Evolutionary conservation across 2,888 invertebrate genomes (phyloP).

Genomic region (Habrosyne pyritoides): DNA sequence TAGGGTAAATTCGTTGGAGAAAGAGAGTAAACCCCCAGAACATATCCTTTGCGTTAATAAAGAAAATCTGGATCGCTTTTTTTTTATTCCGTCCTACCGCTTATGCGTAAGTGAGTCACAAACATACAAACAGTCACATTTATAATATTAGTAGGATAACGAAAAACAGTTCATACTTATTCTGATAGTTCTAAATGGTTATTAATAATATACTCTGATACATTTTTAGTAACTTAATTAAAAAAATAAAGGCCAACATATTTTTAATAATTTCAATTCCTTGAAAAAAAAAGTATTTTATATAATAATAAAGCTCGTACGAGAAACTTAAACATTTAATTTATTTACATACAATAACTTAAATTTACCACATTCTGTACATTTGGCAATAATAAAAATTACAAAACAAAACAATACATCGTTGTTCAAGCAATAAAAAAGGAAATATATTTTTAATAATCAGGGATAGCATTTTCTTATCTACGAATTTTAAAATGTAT

Average conservation of each 20-base stretch:
- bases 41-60: too few species aligned
- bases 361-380: constrained; percentile 50
- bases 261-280: background rate
- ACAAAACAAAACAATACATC: constrained; percentile 29
- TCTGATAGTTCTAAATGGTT: background rate
- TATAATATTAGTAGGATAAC: too few species aligned
- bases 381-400: constrained; percentile 50
- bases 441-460: constrained; percentile 21
- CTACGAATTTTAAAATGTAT: background rate
- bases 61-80: too few species aligned
- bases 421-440: constrained; percentile 37
- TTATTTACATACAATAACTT: constrained; percentile 58
- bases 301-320: constrained; percentile 2
- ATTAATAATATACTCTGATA: background rate
- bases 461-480: background rate
- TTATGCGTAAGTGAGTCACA: too few species aligned
- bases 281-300: background rate
- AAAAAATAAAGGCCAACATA: background rate
- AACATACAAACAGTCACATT: too few species aligned
- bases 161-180: background rate
- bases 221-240: background rate
- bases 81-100: too few species aligned
- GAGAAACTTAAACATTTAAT: constrained; percentile 30
- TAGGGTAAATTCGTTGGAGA: constrained; percentile 16
- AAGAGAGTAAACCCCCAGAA: constrained; percentile 13